These are phyloP conservation scores for Lagocephalus sceleratus DNA, from an alignment of 2,797 vertebrate genomes.

Conservation along the genomic window DNA sequence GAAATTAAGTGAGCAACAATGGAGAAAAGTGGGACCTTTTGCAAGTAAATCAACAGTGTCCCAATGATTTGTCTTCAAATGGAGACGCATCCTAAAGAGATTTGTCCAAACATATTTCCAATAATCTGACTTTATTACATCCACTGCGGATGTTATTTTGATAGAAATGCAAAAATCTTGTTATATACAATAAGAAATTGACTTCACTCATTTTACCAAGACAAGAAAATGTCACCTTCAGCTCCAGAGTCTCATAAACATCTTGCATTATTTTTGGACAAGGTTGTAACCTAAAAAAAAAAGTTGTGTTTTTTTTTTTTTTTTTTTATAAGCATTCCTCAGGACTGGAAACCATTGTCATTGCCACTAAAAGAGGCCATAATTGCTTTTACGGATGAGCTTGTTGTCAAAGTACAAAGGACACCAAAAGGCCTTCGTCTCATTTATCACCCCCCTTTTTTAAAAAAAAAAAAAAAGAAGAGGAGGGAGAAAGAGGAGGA, in stretches of 20 bases:
- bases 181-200: too few species aligned
- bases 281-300: background rate
- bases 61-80: too few species aligned
- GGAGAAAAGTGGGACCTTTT: constrained; percentile 10
- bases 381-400: constrained; percentile 73
- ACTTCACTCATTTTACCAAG: too few species aligned
- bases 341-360: constrained; percentile 58
- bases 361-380: constrained; percentile 57
- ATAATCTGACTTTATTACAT: too few species aligned
- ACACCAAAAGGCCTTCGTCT: constrained; percentile 70
- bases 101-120: too few species aligned
- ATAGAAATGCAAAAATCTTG: too few species aligned
- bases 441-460: constrained; percentile 76
- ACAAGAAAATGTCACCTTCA: background rate
- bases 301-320: too few species aligned
- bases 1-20: constrained; percentile 5
- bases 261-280: background rate
- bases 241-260: background rate
- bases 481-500: constrained; percentile 43
- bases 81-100: too few species aligned
- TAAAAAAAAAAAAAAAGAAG: constrained; percentile 59
- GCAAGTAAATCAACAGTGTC: background rate
- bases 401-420: constrained; percentile 75
- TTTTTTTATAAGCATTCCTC: constrained; percentile 50
- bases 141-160: too few species aligned